A percentile compares a stretch with the other conserved stretches of the same genome.
Evolutionary conservation across 2,113 vertebrate species (phyloP).

Genomic region (Petromus typicus): DNA sequence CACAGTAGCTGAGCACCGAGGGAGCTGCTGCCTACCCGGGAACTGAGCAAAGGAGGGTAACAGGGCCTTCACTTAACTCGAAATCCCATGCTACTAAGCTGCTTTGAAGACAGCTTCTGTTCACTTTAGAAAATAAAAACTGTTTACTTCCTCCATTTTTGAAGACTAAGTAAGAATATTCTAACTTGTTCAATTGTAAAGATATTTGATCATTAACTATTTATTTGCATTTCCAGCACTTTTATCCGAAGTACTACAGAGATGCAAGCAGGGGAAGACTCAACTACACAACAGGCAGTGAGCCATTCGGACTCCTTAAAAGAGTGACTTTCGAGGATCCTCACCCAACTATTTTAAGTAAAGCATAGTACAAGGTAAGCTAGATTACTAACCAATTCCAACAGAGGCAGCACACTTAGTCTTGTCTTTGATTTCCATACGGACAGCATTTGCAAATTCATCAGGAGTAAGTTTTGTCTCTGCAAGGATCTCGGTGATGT

Average conservation of each 20-base stretch:
- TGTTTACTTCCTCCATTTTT: neutral
- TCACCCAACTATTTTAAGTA: neutral
- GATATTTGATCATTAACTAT: neutral
- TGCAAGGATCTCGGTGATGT: conserved; percentile 92
- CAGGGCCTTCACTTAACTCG: neutral
- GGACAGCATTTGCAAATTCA: conserved; percentile 93
- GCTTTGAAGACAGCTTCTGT: neutral
- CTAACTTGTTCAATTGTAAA: neutral
- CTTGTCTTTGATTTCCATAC: conserved; percentile 93
- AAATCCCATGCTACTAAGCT: neutral
- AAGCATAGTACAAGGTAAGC: neutral
- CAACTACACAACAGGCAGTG: neutral
- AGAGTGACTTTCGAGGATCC: neutral
- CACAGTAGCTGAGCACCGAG: neutral
- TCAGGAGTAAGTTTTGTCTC: conserved; percentile 92
- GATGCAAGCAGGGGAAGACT: neutral
- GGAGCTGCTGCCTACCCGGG: too few relatives aligned
- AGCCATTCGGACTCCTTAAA: neutral
- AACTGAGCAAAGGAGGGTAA: neutral
- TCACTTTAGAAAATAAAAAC: neutral
- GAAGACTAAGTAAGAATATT: neutral
- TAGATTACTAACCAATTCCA: conserved; percentile 93
- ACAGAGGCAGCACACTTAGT: conserved; percentile 96
- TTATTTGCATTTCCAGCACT: neutral
- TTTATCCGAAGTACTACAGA: neutral